These are phyloP conservation scores for Apamea crenata DNA, from an alignment of 2,888 invertebrate genomes.

Conservation along the genomic window DNA sequence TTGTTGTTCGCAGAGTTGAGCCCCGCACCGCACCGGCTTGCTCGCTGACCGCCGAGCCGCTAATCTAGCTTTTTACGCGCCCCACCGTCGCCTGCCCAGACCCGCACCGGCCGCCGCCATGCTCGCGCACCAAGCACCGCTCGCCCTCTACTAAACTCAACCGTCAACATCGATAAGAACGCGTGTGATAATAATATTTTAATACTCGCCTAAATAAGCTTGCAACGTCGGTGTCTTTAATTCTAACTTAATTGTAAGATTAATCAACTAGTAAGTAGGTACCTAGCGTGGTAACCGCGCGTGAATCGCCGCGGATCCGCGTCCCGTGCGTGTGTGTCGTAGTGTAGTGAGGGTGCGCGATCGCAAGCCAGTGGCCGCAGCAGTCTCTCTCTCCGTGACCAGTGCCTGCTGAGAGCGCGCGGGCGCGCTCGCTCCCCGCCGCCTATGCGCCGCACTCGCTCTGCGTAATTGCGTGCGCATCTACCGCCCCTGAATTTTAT, in stretches of 20 bases:
- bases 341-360: constrained; percentile 82
- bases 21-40: constrained; percentile 90
- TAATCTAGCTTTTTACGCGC: constrained; percentile 90
- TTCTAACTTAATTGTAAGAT: constrained; percentile 88
- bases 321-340: constrained; percentile 81
- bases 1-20: constrained; percentile 91
- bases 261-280: constrained; percentile 83
- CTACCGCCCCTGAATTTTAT: constrained; percentile 79
- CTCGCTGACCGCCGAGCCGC: constrained; percentile 90
- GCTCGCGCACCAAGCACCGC: constrained; percentile 89
- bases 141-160: constrained; percentile 89
- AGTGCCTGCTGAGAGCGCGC: constrained; percentile 86
- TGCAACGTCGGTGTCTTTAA: constrained; percentile 90
- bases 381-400: constrained; percentile 74
- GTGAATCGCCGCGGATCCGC: constrained; percentile 75
- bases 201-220: constrained; percentile 90
- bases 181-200: constrained; percentile 89
- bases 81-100: constrained; percentile 87
- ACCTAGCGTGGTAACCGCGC: constrained; percentile 74
- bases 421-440: constrained; percentile 85
- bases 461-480: constrained; percentile 86
- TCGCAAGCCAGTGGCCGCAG: constrained; percentile 74
- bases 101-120: constrained; percentile 87
- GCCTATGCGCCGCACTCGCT: constrained; percentile 89
- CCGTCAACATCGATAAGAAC: constrained; percentile 89